Evolutionary conservation across 2,888 invertebrate genomes (phyloP), one percentile per base, ranked within the genome.

Genomic region (Dicyrtomina minuta): DNA sequence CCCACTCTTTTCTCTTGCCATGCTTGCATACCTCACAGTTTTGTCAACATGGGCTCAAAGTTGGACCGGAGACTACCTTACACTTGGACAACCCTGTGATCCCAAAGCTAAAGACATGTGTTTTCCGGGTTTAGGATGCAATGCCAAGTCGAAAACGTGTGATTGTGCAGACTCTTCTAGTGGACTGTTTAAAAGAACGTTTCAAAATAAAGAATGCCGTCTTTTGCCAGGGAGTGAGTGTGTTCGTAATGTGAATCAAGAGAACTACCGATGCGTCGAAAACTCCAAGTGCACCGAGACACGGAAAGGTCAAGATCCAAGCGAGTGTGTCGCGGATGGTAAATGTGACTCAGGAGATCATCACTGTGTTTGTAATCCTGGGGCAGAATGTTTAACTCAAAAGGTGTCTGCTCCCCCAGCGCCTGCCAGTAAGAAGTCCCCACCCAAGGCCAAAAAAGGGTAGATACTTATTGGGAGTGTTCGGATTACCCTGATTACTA

Each of bases 111-210:
- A n/a, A n/a, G n/a, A n/a, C n/a, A n/a, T n/a, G n/a, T 69, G 69
- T 39, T 58, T 59, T 17, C 44, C 27, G 8, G 65, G 69, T 6
- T 51, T 65, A 1, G 41, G 59, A 22, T 69, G 69, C 33, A 49
- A 69, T 56, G 13, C 59, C 3, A 4, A n/a, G 8, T 26, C 49
- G 12, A n/a, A 26, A n/a, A 64, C 59, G 13, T 69, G 69, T 46
- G 69, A 69, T 26, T 69, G 69, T 26, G 49, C 44, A 0, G 59
- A 69, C 26, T 53, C 51, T 2, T 58, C 46, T 17, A 65, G 65
- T 49, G 69, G 69, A 33, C 1, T 12, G 49, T 69, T 46, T 44
- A 64, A 49, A n/a, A 58, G 69, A 22, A 69, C 65, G 12, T 69
- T 46, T 24, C 46, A 69, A n/a, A 51, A 51, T 22, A 26, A 20